Base-by-base conservation (phyloP, 2,113 vertebrate genomes). In the Ornithorhynchus anatinus region DNA sequence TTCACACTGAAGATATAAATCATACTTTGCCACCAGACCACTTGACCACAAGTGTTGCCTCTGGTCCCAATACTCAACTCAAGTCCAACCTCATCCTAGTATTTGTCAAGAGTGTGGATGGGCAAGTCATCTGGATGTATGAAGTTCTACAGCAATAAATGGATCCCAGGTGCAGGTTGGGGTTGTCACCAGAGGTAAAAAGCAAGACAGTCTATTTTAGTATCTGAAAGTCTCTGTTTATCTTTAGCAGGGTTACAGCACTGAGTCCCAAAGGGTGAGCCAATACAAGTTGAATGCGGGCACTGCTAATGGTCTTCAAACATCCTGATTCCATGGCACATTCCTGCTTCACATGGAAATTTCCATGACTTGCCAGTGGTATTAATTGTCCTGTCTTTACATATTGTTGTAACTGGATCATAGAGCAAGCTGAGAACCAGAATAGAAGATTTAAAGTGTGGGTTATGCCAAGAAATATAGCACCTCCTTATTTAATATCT, bases 361-460 rank as follows among this genome's bases (percentile, higher is more conserved):
- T 79, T 80, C 78, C 76, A 80, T 58, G 51, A 72, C 63, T 80
- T 79, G 37, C 63, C 54, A 80, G 80, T 50, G 73, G 70, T 48
- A 54, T 40, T 77, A 64, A 84, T 75, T 82, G 78, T 80, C 69
- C 56, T 75, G 67, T 68, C 84, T n/a, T 75, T 68, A 70, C 82
- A 84, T 84, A 75, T 43, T 72, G 47, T 63, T 80, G 83, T 78
- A 66, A 60, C 75, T 48, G 59, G 81, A 77, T 80, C 75, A 79
- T 10, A 70, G 52, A 75, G 52, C 43, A 67, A 66, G 43, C 64
- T 72, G 33, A 75, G 70, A 75, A 80, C 72, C 66, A 60, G 29
- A 69, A 16, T 61, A n/a, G 73, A 84, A 80, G 83, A 85, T 82
- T 84, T 80, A 85, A 65, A 73, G 64, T 78, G 70, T 78, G 81